Evolutionary conservation across 2,113 vertebrate genomes (phyloP).

Genomic region (Prunella fulvescens): DNA sequence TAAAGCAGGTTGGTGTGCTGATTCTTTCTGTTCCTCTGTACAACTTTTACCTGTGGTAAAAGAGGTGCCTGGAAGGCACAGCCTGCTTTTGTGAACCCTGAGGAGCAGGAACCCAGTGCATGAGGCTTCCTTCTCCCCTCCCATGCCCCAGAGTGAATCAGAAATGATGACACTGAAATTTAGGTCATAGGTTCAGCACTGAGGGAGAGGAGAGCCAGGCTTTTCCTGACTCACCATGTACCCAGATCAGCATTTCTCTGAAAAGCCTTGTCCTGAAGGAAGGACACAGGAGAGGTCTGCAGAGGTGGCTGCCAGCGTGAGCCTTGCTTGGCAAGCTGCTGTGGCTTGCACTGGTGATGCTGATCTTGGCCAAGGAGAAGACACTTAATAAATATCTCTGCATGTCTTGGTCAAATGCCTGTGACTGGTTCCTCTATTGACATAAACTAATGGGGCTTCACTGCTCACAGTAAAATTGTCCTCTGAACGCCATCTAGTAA

Average conservation of each 20-base stretch:
- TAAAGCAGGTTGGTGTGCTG: background rate
- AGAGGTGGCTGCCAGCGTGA: background rate
- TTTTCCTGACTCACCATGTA: background rate
- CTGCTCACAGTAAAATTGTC: background rate
- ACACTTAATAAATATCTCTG: background rate
- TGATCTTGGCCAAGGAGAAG: background rate
- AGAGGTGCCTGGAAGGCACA: background rate
- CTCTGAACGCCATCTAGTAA: background rate
- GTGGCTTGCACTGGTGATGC: background rate
- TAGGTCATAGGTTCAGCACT: background rate
- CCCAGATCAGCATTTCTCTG: background rate
- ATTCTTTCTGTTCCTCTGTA: background rate
- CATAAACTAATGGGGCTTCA: background rate
- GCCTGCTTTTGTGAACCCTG: background rate
- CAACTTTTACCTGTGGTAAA: background rate
- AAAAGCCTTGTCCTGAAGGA: background rate
- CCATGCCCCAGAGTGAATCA: background rate
- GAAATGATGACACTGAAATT: background rate
- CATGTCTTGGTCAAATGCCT: background rate
- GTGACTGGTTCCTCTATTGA: background rate
- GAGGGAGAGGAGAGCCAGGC: background rate
- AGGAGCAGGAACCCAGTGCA: background rate
- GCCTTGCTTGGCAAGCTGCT: background rate
- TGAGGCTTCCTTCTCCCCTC: background rate
- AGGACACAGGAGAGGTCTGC: accelerated